These are phyloP conservation scores for Pachypanchax playfairii DNA, from an alignment of 2,113 vertebrate genomes.

Conservation along the genomic window DNA sequence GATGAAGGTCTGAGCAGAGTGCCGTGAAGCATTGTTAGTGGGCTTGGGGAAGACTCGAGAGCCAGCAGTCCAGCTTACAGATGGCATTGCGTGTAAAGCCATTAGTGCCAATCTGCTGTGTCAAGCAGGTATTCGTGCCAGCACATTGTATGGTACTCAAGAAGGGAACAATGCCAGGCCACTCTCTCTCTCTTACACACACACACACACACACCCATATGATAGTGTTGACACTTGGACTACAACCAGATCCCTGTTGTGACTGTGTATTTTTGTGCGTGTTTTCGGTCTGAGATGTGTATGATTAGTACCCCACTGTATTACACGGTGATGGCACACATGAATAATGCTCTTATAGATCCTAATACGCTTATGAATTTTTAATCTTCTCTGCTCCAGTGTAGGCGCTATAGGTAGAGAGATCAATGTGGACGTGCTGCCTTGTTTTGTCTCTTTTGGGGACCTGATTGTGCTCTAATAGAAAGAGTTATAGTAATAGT, in stretches of 20 bases:
- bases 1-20: conserved; percentile 38
- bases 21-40: conserved; percentile 27
- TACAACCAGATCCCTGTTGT: conserved; percentile 56
- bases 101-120: conserved; percentile 79
- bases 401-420: conserved; percentile 56
- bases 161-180: conserved; percentile 61
- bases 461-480: conserved; percentile 65
- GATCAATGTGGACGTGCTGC: conserved; percentile 57
- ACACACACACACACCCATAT: conserved; percentile 61
- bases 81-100: conserved; percentile 72
- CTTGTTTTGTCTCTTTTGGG: conserved; percentile 28
- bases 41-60: conserved; percentile 50
- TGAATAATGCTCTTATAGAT: conserved; percentile 78
- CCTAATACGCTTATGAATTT: conserved; percentile 78
- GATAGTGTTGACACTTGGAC: conserved; percentile 71
- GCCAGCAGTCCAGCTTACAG: conserved; percentile 68
- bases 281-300: conserved; percentile 33
- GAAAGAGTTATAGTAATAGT: conserved; percentile 28
- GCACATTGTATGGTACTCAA: conserved; percentile 70
- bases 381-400: conserved; percentile 67
- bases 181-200: conserved; percentile 63
- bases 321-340: conserved; percentile 62
- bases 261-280: conserved; percentile 42
- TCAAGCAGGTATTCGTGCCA: conserved; percentile 75
- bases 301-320: conserved; percentile 66